phyloP scores from a whole-genome alignment of 1,140 invertebrate genomes.

The Cydia splendana region DNA sequence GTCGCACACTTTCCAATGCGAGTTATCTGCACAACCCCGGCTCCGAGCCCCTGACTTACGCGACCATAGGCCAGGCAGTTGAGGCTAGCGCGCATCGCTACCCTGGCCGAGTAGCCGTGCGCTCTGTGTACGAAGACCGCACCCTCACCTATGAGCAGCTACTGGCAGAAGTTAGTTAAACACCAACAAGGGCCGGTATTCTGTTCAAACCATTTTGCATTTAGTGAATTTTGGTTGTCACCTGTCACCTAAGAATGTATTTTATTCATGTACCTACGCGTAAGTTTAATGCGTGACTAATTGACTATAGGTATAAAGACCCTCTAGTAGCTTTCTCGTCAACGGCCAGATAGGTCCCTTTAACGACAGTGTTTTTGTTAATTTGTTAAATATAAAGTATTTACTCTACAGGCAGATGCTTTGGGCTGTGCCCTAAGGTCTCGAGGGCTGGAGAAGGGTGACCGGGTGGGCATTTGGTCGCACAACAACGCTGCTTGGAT shows the following conservation, averaged over 20 bases:
- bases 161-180: constrained; percentile 79
- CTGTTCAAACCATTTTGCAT: too few relatives aligned
- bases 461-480: constrained; percentile 93
- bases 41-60: constrained; percentile 78
- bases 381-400: background rate
- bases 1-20: background rate
- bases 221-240: too few relatives aligned
- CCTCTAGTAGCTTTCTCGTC: too few relatives aligned
- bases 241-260: too few relatives aligned
- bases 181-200: background rate
- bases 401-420: constrained; percentile 83
- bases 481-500: constrained; percentile 94
- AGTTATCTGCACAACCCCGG: constrained; percentile 80
- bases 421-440: constrained; percentile 90
- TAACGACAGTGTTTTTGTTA: too few relatives aligned
- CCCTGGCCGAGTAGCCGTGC: constrained; percentile 82
- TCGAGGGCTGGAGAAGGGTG: constrained; percentile 89
- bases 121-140: constrained; percentile 82
- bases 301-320: too few relatives aligned
- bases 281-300: too few relatives aligned
- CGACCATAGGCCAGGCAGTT: constrained; percentile 83
- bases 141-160: constrained; percentile 84
- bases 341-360: too few relatives aligned
- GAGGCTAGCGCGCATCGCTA: constrained; percentile 80
- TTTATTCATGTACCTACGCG: too few relatives aligned